Evolutionary conservation across 2,888 invertebrate genomes (phyloP), one percentile per base, ranked within the genome.

Genomic region (Drosophila dives): DNA sequence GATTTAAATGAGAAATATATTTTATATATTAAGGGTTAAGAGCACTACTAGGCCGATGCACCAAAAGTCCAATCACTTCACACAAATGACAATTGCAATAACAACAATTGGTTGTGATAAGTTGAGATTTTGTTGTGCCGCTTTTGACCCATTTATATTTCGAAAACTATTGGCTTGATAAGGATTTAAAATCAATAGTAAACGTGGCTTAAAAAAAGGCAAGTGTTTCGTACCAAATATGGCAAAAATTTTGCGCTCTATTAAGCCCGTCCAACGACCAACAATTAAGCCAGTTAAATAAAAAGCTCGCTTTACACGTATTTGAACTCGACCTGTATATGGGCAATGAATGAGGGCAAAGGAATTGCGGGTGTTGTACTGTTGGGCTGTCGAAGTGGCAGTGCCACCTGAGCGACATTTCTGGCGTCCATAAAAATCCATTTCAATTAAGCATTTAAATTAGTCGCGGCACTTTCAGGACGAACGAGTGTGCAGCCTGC

Each of bases 371-470:
- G 50, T 7, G 59, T 6, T 26, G 32, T 17, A 8, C 20, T 45
- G 20, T 10, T 32, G 50, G 17, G 17, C 29, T 33, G 62, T 50
- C 51, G 60, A 74, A 68, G 45, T 64, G 64, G 63, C 60, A 62
- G 42, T 67, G 77, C 59, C 77, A 85, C 76, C 83, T 78, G 88
- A 65, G 67, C 71, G 65, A 75, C 71, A 72, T 77, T 77, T 68
- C 65, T 66, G 80, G 78, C 74, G 77, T 69, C 79, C 83, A 85
- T 84, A 91, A 91, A 83, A 90, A 89, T 82, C 89, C 88, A 88
- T 90, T 90, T 91, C 91, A 91, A 90, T 90, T 90, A 90, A 90
- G 86, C 78, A 90, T 90, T 91, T 88, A 90, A 90, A 90, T 90
- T 90, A 90, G 90, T 90, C 89, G 86, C 86, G 78, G 91, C 91